phyloP scores from a whole-genome alignment of 2,888 invertebrate species.

The Torymus texanus region DNA sequence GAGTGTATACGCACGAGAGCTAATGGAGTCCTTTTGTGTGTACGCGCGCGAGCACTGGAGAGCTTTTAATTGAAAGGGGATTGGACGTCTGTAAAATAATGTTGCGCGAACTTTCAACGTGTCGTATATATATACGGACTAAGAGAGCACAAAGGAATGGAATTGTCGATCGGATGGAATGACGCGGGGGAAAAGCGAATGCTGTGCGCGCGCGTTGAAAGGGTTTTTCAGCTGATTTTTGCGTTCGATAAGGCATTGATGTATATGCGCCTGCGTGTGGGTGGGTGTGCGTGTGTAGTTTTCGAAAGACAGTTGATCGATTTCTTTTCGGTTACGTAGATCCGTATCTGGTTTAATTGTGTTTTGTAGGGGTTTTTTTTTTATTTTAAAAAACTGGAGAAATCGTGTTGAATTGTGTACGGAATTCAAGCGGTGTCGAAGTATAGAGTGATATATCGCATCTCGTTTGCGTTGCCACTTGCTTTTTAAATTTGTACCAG shows the following conservation, averaged over 20 bases:
- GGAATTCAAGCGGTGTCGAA: too few relatives aligned
- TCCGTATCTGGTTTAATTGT: too few relatives aligned
- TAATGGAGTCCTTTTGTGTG: conserved; percentile 42
- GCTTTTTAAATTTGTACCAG: too few relatives aligned
- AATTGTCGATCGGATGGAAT: conserved; percentile 6
- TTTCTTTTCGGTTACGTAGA: not conserved
- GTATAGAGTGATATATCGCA: too few relatives aligned
- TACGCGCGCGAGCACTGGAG: not conserved
- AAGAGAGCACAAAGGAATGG: conserved; percentile 1
- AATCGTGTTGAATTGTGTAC: too few relatives aligned
- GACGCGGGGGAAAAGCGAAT: conserved; percentile 7
- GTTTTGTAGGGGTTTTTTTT: too few relatives aligned
- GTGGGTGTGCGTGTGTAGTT: not conserved
- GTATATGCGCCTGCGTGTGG: too few relatives aligned
- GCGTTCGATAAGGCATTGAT: too few relatives aligned
- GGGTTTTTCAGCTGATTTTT: conserved; percentile 1
- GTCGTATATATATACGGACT: not conserved
- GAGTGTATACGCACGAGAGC: not conserved
- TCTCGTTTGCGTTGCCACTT: too few relatives aligned
- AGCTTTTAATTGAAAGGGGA: conserved; percentile 31
- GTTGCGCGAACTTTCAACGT: conserved; percentile 23
- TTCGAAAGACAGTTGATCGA: conserved; percentile 2
- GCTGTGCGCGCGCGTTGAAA: conserved; percentile 12
- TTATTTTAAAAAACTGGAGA: too few relatives aligned
- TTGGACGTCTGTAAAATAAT: conserved; percentile 27